Base-by-base conservation (phyloP, 2,888 invertebrate species). In the Dolomedes plantarius region DNA sequence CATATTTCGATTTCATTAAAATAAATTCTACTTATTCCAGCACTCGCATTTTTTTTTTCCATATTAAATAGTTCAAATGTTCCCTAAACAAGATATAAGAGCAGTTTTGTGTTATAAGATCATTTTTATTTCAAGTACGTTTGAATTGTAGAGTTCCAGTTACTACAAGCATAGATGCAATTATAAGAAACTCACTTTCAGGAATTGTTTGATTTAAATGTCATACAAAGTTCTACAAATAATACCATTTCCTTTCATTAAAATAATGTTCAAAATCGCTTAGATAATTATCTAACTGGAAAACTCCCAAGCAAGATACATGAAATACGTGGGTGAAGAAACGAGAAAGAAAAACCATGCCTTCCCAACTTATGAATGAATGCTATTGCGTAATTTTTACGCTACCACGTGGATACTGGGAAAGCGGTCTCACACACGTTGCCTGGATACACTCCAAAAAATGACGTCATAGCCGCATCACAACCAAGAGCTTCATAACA, bases 351-450 rank as follows among this genome's bases (percentile, higher is more conserved):
- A 73, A 65, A 72, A 2, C 39, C 19, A n/a, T 69, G 36, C 68
- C 69, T 77, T 79, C 65, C 65, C n/a, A n/a, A n/a, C 67, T 81
- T 77, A 83, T 83, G 83, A 83, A 83, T 83, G 83, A 83, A 83
- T 41, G 23, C 46, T 29, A 73, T 83, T 83, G 83, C 83, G 83
- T 83, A 76, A 77, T 77, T 81, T 82, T 83, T n/a, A 77, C 82
- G 36, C 67, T 72, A 72, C 77, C 83, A 83, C 83, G 83, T 83
- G 83, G 72, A 36, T 83, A 77, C 77, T 64, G 36, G 50, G 83
- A 83, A 82, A 39, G 64, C 29, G 29, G 5, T 16, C 32, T 67
- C 50, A 41, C 68, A 62, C 64, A 62, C 73, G 78, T 78, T 85
- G 85, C 67, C 77, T 72, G 85, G 77, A 72, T 73, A 77, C 73